These are phyloP conservation scores for Fissipunctia ypsillon DNA, from an alignment of 2,888 invertebrate species.

Conservation along the genomic window DNA sequence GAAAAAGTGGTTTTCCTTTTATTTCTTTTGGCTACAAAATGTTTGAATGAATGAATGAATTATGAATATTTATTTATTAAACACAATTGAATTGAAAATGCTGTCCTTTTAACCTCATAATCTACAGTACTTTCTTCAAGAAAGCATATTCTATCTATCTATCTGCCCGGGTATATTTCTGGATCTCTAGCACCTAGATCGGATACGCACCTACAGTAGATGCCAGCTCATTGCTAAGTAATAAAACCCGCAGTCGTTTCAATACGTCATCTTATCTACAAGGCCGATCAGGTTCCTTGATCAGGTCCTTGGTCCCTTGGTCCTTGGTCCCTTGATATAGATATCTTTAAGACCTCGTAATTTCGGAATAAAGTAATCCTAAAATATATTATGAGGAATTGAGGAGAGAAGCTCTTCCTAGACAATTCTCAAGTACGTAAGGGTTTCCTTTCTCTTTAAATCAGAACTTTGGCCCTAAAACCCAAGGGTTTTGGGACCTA, in stretches of 20 bases:
- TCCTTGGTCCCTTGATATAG: background rate
- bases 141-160: background rate
- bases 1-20: too few relatives aligned
- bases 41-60: too few relatives aligned
- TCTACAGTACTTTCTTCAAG: too few relatives aligned
- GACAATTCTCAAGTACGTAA: background rate
- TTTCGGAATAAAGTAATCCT: slow-evolving; percentile 7
- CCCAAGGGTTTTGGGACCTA: too few relatives aligned
- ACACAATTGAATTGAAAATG: too few relatives aligned
- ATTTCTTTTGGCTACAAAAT: too few relatives aligned
- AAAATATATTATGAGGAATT: background rate
- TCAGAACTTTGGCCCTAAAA: background rate
- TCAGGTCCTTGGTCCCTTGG: too few relatives aligned
- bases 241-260: slow-evolving; percentile 24
- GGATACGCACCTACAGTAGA: background rate
- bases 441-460: background rate
- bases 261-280: slow-evolving; percentile 27
- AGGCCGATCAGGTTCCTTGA: slow-evolving; percentile 34
- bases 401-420: background rate
- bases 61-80: too few relatives aligned
- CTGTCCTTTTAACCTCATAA: too few relatives aligned
- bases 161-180: background rate
- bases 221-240: slow-evolving; percentile 7
- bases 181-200: background rate
- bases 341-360: slow-evolving; percentile 18